Conservation (phyloP, 2,113 vertebrate species). For the Gadus chalcogrammus region DNA sequence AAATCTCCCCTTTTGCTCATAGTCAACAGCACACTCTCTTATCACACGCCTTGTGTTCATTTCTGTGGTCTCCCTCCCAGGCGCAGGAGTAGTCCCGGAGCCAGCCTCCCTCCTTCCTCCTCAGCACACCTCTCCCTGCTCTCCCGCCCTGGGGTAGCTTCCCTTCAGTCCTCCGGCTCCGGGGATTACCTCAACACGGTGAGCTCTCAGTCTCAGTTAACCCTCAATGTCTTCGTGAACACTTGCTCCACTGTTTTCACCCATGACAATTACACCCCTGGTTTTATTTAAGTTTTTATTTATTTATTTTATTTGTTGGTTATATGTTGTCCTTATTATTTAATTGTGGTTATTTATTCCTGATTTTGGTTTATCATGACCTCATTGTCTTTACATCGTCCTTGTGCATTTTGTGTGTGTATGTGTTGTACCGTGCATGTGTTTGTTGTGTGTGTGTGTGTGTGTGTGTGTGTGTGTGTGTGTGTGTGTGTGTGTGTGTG, state of each 20-base stretch:
- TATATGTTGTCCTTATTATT: conserved; percentile 40
- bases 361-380: conserved; percentile 22
- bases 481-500: conserved; percentile 44
- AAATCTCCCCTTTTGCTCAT: no score
- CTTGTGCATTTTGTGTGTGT: conserved; percentile 55
- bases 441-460: conserved; percentile 37
- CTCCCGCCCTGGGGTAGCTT: conserved; percentile 64
- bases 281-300: conserved; percentile 45
- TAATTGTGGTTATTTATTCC: conserved; percentile 40
- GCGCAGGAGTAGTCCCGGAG: conserved; percentile 66
- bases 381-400: conserved; percentile 44
- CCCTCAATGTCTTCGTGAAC: conserved; percentile 22
- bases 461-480: conserved; percentile 44
- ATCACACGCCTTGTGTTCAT: no score
- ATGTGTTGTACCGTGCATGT: conserved; percentile 31
- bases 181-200: conserved; percentile 74
- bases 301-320: conserved; percentile 43
- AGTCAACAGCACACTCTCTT: no score
- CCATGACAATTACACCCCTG: conserved; percentile 35
- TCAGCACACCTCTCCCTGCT: conserved; percentile 68
- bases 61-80: conserved; percentile 23
- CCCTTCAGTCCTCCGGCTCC: conserved; percentile 63
- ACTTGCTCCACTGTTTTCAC: conserved; percentile 29
- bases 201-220: conserved; percentile 34
- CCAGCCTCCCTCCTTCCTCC: conserved; percentile 59